Conservation (phyloP, 1,140 invertebrate genomes). For the Aphis craccivora region DNA sequence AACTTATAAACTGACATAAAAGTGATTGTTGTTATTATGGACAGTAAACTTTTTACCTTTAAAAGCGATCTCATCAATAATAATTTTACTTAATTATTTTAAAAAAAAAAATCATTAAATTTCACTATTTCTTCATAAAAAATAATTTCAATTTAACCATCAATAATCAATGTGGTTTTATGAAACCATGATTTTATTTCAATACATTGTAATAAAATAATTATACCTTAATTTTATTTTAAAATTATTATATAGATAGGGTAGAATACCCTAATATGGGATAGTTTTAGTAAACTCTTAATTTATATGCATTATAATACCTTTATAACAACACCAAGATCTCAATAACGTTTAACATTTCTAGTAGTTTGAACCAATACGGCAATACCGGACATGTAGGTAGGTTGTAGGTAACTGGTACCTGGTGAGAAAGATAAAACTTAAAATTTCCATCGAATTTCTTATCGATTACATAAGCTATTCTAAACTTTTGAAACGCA, state of each 20-base stretch:
- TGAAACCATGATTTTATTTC: too few relatives aligned
- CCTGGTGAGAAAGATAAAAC: not conserved
- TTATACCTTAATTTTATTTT: too few relatives aligned
- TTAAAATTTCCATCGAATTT: not conserved
- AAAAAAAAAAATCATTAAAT: not conserved
- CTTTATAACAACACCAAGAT: too few relatives aligned
- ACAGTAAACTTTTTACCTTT: not conserved
- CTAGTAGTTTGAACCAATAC: too few relatives aligned
- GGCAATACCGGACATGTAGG: too few relatives aligned
- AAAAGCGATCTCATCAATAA: not conserved
- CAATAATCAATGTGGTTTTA: not conserved
- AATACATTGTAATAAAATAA: too few relatives aligned
- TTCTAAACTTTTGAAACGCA: not conserved
- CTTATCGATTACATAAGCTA: not conserved
- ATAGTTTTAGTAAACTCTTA: too few relatives aligned
- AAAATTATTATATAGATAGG: too few relatives aligned
- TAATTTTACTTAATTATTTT: not conserved
- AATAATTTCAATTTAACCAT: not conserved
- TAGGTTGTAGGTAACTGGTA: too few relatives aligned
- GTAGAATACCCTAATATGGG: too few relatives aligned
- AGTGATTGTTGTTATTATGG: not conserved
- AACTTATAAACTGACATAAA: not conserved
- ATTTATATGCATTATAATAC: too few relatives aligned
- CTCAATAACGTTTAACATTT: too few relatives aligned
- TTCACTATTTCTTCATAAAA: not conserved